A percentile compares a stretch with the other conserved stretches of the same genome.
phyloP scores from a whole-genome alignment of 2,797 vertebrate genomes.

The Parotocinclus haroldoi region DNA sequence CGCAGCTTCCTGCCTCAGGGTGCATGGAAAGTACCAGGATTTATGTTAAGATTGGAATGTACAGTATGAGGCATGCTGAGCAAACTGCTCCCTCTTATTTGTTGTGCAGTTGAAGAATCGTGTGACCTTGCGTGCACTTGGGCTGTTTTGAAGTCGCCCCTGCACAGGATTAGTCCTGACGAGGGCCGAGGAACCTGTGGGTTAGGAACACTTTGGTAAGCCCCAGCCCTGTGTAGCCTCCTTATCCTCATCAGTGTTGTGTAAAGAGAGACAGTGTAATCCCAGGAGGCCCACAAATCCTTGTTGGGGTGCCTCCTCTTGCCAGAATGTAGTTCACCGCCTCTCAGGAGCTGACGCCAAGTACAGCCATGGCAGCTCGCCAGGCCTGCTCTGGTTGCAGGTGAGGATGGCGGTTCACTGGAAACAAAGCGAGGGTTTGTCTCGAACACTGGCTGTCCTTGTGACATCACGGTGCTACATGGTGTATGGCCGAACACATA shows the following conservation, averaged over 20 bases:
- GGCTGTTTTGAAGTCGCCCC: conserved; percentile 4
- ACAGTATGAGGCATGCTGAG: conserved; percentile 13
- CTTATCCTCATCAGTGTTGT: conserved; percentile 74
- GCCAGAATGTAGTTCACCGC: conserved; percentile 38
- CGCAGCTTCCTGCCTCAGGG: neutral
- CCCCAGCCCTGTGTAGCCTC: conserved; percentile 63
- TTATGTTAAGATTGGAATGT: conserved; percentile 22
- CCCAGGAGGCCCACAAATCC: conserved; percentile 73
- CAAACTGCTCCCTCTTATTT: neutral
- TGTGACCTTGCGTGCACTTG: neutral
- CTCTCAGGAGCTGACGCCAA: conserved; percentile 24
- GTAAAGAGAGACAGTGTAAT: conserved; percentile 75
- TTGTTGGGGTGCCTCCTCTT: conserved; percentile 64
- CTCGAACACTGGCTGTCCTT: conserved; percentile 43
- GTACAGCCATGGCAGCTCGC: conserved; percentile 53
- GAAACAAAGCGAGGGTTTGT: conserved; percentile 70
- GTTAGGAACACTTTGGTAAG: no score
- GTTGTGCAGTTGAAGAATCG: no score
- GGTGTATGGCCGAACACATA: conserved; percentile 17
- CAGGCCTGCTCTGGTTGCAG: conserved; percentile 65
- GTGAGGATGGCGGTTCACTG: conserved; percentile 63
- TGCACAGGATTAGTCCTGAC: conserved; percentile 25
- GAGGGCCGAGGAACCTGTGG: conserved; percentile 60
- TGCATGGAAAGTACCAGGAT: conserved; percentile 21
- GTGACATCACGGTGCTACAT: conserved; percentile 39